Evolutionary conservation across 2,888 invertebrate species (phyloP).

Genomic region (Stenchaetothrips biformis): DNA sequence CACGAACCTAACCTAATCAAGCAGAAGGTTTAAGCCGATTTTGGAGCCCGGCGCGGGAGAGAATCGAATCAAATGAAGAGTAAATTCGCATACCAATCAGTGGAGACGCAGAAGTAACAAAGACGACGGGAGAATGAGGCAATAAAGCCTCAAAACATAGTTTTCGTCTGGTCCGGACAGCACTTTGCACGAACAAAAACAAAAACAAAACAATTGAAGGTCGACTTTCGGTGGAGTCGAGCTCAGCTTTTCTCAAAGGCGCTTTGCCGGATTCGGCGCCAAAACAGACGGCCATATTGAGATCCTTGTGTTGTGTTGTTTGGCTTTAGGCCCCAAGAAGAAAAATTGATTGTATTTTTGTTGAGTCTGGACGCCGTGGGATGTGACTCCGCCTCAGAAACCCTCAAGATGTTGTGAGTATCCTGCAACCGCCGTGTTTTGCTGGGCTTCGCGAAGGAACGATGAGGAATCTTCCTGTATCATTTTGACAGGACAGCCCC

Average conservation of each 20-base stretch:
- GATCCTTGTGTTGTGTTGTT: not conserved
- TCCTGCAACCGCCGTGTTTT: not conserved
- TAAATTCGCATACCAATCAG: no score
- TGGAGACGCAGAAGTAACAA: no score
- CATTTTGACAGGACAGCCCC: no score
- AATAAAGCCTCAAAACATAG: not conserved
- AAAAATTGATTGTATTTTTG: not conserved
- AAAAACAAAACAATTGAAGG: conserved; percentile 17
- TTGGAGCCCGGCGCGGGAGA: no score
- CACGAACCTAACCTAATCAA: no score
- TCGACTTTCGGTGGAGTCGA: not conserved
- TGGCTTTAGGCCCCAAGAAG: not conserved
- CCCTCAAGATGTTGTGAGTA: not conserved
- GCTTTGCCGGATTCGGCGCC: not conserved
- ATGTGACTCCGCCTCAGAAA: not conserved
- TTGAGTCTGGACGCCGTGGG: not conserved
- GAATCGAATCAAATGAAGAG: no score
- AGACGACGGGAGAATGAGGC: not conserved
- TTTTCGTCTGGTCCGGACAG: no score
- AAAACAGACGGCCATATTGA: conserved; percentile 24
- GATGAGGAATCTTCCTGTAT: no score
- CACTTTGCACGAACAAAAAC: not conserved
- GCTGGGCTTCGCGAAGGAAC: no score
- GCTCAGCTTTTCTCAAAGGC: not conserved
- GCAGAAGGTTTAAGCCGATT: no score